Percentiles rank a stretch among this genome's conserved stretches.
Conservation (phyloP, 2,888 invertebrate genomes). For the Strigamia crassipes region DNA sequence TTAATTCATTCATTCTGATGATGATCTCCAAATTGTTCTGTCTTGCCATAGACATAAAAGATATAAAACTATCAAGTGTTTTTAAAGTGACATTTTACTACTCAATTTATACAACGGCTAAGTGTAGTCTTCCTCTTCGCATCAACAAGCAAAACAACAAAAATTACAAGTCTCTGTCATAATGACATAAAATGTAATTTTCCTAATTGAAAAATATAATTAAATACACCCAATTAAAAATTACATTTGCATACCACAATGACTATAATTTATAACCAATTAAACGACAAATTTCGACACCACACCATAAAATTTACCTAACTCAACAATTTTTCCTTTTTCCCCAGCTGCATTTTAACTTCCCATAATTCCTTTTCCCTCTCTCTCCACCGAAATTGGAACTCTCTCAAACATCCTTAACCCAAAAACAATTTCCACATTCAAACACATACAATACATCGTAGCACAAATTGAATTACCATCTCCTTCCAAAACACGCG, state of each 20-base stretch:
- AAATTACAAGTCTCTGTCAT: background rate
- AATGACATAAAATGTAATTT: background rate
- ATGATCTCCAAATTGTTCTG: too few relatives aligned
- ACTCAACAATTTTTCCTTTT: background rate
- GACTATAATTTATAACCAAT: background rate
- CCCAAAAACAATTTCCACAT: background rate
- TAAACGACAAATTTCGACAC: background rate
- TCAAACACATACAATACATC: background rate
- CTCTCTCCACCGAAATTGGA: background rate
- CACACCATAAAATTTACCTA: background rate
- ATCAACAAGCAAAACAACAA: too few relatives aligned
- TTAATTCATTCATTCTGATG: too few relatives aligned
- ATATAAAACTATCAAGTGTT: too few relatives aligned
- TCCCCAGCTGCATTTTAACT: background rate
- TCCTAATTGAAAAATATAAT: background rate
- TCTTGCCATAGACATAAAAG: too few relatives aligned
- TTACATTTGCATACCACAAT: background rate
- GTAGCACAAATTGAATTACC: slow-evolving; percentile 32
- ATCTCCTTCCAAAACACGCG: background rate
- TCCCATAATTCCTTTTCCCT: background rate
- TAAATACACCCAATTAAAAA: background rate
- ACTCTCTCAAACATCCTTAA: background rate
- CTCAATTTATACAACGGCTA: too few relatives aligned
- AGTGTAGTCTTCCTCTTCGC: too few relatives aligned
- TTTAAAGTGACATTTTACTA: too few relatives aligned